Conservation (phyloP, 2,113 vertebrate species). For the Antennarius striatus region DNA sequence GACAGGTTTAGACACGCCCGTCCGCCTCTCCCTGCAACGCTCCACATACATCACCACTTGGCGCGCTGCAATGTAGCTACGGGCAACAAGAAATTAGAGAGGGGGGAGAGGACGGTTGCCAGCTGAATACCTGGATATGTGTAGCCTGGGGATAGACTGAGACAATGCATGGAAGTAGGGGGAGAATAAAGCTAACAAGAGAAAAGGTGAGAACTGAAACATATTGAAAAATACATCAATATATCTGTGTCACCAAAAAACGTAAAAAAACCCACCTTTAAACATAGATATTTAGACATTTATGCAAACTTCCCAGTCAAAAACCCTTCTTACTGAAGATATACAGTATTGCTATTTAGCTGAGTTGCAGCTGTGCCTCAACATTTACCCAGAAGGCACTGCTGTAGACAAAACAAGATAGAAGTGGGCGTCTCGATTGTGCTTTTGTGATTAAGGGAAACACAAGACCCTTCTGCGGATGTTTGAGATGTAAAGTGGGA, state of each 20-base stretch:
- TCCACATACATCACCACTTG: conserved; percentile 51
- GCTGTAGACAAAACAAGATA: conserved; percentile 53
- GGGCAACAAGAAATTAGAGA: conserved; percentile 59
- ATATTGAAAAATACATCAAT: background rate
- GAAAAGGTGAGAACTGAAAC: background rate
- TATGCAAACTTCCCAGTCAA: background rate
- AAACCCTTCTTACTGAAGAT: background rate
- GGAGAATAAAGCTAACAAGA: background rate
- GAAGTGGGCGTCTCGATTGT: background rate
- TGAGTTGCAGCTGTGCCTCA: conserved; percentile 10
- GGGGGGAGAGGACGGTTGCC: conserved; percentile 26
- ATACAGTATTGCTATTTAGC: conserved; percentile 20
- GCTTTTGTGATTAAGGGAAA: background rate
- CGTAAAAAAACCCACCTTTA: no score
- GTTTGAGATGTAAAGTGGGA: no score
- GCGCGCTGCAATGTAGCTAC: conserved; percentile 33
- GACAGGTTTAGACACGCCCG: conserved; percentile 46
- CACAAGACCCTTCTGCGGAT: background rate
- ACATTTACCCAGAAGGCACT: conserved; percentile 41
- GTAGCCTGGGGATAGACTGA: conserved; percentile 26
- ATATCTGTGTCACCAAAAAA: background rate
- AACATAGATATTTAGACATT: conserved; percentile 5
- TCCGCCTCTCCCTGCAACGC: background rate
- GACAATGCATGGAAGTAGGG: conserved; percentile 2
- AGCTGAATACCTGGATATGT: conserved; percentile 46